Evolutionary conservation across 2,888 invertebrate genomes (phyloP), one percentile per base, ranked within the genome.

Genomic region (Mayetiola destructor): DNA sequence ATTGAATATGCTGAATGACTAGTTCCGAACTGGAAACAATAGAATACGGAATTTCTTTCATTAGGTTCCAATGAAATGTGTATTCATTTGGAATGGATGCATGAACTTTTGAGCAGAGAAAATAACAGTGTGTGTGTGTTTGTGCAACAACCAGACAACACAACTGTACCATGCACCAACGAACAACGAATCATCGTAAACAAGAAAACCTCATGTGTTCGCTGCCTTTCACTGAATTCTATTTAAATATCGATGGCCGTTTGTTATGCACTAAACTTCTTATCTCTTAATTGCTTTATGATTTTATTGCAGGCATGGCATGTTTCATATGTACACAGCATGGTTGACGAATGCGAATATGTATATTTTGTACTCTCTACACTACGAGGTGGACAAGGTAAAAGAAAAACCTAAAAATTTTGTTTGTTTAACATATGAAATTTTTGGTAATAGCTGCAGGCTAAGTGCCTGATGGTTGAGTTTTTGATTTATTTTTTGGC

Each of bases 281-380:
- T 32, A 32, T 9, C 23, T 2, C 40, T 40, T 40, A 27, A 48
- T 48, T 23, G 27, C n/a, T 48, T 48, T 48, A 48, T 48, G 48
- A 48, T 42, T 42, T 42, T 42, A 42, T 48, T 27, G 27, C 48
- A 27, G 27, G n/a, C n/a, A n/a, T n/a, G n/a, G n/a, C n/a, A n/a
- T 23, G 48, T n/a, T 48, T 48, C 27, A 48, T 27, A 27, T 5
- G 4, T 9, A 48, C 48, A 27, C 42, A 42, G 42, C 42, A 23
- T 42, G 42, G 21, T 23, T 32, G 21, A 40, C 40, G 21, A 40
- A 9, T 21, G 40, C 9, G 21, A 21, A 21, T 14, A 12, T 3
- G 21, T 32, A 21, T 14, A 40, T 40, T 40, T 40, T 40, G n/a
- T 23, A 21, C 8, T 32, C 32, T 32, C 40, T 40, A 23, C n/a